Evolutionary conservation across 2,113 vertebrate genomes (phyloP).

Genomic region (Nerophis ophidion): DNA sequence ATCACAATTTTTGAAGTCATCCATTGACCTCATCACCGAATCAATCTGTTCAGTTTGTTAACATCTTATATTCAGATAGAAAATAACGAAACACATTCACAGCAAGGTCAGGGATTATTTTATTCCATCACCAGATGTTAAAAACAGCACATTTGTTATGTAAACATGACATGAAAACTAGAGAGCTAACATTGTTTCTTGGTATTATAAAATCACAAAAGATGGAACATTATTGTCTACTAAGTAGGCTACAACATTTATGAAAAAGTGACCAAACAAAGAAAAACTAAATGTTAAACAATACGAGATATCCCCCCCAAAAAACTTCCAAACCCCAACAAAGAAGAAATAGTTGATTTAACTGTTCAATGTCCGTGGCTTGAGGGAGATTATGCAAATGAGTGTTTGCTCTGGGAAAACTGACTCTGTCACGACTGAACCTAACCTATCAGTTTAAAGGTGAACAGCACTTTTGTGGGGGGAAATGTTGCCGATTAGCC

Average conservation of each 20-base stretch:
- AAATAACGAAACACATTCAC: not conserved
- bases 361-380: not conserved
- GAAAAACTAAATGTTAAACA: not conserved
- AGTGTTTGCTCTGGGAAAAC: not conserved
- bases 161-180: slow-evolving; percentile 19
- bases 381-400: not conserved
- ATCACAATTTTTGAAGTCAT: too few species aligned
- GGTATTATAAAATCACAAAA: slow-evolving; percentile 9
- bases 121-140: slow-evolving; percentile 22
- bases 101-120: slow-evolving; percentile 18
- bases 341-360: not conserved
- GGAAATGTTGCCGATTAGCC: too few species aligned
- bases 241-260: slow-evolving; percentile 2
- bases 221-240: not conserved
- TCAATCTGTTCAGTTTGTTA: too few species aligned
- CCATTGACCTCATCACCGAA: too few species aligned
- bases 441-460: too few species aligned
- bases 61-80: not conserved
- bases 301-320: not conserved
- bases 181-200: not conserved
- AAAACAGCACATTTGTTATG: slow-evolving; percentile 18
- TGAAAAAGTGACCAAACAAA: not conserved
- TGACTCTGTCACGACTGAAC: not conserved
- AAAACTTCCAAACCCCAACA: not conserved
- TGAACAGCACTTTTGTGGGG: too few species aligned